Evolutionary conservation across 1,140 invertebrate genomes (phyloP).

Genomic region (Rhopalosiphum maidis): DNA sequence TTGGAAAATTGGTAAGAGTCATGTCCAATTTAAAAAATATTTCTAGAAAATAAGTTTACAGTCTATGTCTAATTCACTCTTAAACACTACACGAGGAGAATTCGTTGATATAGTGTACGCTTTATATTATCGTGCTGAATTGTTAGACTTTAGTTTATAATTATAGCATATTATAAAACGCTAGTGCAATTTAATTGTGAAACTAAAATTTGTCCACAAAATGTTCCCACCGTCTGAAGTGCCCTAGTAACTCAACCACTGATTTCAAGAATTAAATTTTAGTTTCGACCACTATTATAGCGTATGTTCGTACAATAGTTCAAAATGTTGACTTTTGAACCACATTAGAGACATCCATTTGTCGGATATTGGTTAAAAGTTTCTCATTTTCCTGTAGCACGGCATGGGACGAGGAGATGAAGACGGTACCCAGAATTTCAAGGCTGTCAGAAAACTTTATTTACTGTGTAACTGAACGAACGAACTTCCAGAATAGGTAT

Average conservation of each 20-base stretch:
- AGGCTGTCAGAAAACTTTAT: constrained; percentile 34
- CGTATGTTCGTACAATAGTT: background rate
- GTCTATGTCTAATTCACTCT: background rate
- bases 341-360: constrained; percentile 20
- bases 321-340: background rate
- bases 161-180: background rate
- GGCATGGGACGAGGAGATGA: background rate
- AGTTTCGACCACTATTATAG: background rate
- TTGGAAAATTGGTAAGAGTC: background rate
- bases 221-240: background rate
- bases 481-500: background rate
- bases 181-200: background rate
- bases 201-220: background rate
- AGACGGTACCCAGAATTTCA: background rate
- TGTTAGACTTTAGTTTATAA: background rate
- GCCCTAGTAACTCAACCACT: background rate
- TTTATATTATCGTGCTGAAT: background rate
- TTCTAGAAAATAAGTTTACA: background rate
- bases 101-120: background rate
- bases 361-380: constrained; percentile 41
- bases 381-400: background rate
- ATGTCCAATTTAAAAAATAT: background rate
- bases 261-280: background rate
- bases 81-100: background rate
- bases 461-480: background rate